Evolutionary conservation across 2,888 invertebrate species (phyloP).

Genomic region (Hirtodrosophila cameraria): DNA sequence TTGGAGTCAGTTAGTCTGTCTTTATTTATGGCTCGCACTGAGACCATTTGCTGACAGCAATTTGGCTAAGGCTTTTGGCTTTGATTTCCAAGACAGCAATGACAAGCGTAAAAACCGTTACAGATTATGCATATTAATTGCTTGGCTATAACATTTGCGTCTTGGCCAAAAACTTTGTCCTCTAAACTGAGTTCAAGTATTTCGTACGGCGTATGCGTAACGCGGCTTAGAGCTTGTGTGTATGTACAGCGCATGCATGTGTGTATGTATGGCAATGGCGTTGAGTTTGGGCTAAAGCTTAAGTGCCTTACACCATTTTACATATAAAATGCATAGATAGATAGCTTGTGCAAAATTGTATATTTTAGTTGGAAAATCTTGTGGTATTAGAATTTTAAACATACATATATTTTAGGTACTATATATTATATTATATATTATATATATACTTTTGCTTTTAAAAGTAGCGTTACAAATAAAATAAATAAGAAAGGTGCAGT

Average conservation of each 20-base stretch:
- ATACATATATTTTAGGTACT: too few species aligned
- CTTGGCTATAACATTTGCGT: conserved; percentile 24
- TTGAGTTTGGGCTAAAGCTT: conserved; percentile 2
- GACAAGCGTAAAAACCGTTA: conserved; percentile 45
- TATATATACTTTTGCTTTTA: too few species aligned
- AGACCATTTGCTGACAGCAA: conserved; percentile 65
- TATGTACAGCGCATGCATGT: not conserved
- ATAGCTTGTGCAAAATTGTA: conserved; percentile 19
- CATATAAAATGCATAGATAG: conserved; percentile 35
- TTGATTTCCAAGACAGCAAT: conserved; percentile 53
- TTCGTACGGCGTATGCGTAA: conserved; percentile 50
- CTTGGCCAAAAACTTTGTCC: conserved; percentile 12
- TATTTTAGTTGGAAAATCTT: conserved; percentile 31
- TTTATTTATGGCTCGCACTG: conserved; percentile 62
- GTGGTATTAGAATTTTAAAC: conserved; percentile 44
- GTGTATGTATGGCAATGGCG: not conserved
- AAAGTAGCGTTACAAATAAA: too few species aligned
- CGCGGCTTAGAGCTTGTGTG: conserved; percentile 13
- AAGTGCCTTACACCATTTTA: conserved; percentile 33
- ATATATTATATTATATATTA: too few species aligned
- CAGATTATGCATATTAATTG: conserved; percentile 78
- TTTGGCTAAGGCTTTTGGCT: conserved; percentile 33
- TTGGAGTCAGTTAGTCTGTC: conserved; percentile 49
- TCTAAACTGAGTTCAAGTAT: conserved; percentile 24
- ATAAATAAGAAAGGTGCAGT: too few species aligned